Evolutionary conservation across 2,113 vertebrate species (phyloP), one percentile per base, ranked within the genome.

Genomic region (Brachypteracias leptosomus): DNA sequence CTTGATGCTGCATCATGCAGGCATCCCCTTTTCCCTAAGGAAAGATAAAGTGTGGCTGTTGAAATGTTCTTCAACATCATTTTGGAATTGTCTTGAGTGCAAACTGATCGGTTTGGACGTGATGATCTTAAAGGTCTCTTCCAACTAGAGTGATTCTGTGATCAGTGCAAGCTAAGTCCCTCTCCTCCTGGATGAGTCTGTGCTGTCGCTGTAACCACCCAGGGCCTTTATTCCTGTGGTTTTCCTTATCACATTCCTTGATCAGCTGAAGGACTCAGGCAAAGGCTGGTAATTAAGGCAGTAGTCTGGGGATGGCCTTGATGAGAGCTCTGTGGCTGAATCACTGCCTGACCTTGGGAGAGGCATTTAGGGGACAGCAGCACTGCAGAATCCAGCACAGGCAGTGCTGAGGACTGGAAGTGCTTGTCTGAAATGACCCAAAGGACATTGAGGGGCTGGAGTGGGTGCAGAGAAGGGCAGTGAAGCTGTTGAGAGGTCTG

Each of bases 251-350:
- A 3, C 38, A 38, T 3, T 47, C 36, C 1, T 0, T 8, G 8
- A 15, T 59, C 59, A 74, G 87, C 52, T 20, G 55, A 44, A 85
- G 67, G 33, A 35, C 57, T 59, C 33, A 26, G 71, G 61, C 11
- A 9, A 58, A 59, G 57, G 38, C n/a, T 84, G 76, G 10, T 4
- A 73, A 20, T 33, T 44, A 54, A 26, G 38, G 49, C 31, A 38
- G 38, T 1, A 16, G 28, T 35, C 33, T 89, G 54, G 66, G 71
- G 29, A 55, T 11, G 36, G 71, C 57, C 57, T n/a, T 38, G 82
- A 61, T 0, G 0, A 0, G 7, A 88, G 18, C 52, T 82, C 57
- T 58, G 57, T 0, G 0, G 18, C 58, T 68, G 6, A 51, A n/a
- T 46, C 10, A 2, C 58, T 1, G 4, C 44, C 65, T 42, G 85